Percentiles rank a stretch among this genome's conserved stretches.
phyloP scores from a whole-genome alignment of 2,113 vertebrate genomes.

The Grallaria varia region DNA sequence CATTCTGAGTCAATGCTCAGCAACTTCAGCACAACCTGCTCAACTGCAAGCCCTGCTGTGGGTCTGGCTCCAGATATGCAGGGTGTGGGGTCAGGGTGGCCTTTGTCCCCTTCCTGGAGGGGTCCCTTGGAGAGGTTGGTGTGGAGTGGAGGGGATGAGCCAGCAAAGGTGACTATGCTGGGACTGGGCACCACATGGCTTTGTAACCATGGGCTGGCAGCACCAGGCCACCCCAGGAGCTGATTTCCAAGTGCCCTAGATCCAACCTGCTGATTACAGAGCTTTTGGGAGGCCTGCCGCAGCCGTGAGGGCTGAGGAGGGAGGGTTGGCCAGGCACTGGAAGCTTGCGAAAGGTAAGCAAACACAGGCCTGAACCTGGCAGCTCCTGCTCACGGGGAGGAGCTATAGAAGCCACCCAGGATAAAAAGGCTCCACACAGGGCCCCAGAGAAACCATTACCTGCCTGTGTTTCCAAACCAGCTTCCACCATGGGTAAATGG shows the following conservation, averaged over 20 bases:
- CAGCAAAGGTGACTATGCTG: neutral
- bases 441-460: neutral
- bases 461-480: neutral
- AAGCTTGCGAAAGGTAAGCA: conserved; percentile 34
- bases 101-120: neutral
- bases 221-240: neutral
- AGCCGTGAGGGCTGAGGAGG: neutral
- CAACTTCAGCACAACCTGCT: neutral
- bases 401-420: conserved; percentile 24
- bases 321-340: neutral
- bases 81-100: too few species aligned
- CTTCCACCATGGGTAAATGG: neutral
- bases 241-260: conserved; percentile 53
- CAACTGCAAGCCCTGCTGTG: accelerated
- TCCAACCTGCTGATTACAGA: conserved; percentile 53
- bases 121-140: accelerated
- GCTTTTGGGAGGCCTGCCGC: neutral
- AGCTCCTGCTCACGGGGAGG: conserved; percentile 2
- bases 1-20: neutral
- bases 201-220: neutral
- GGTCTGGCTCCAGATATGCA: neutral
- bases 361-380: conserved; percentile 27
- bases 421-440: neutral
- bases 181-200: neutral
- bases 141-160: neutral